phyloP scores from a whole-genome alignment of 2,888 invertebrate genomes.

The Phengaris arion region DNA sequence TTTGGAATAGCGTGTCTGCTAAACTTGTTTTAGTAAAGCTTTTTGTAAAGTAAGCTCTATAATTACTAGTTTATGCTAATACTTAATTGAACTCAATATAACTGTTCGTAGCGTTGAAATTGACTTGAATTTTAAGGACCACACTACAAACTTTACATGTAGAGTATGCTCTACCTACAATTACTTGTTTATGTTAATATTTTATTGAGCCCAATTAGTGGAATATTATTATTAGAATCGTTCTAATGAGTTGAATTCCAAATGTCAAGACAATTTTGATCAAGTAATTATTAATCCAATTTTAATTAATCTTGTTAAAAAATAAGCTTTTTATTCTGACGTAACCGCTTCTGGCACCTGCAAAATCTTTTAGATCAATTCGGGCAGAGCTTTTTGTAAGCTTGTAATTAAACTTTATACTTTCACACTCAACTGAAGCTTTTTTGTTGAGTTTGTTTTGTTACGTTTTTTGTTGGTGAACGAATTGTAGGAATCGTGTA shows the following conservation, averaged over 20 bases:
- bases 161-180: background rate
- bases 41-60: background rate
- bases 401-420: conserved; percentile 13
- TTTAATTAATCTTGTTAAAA: background rate
- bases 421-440: background rate
- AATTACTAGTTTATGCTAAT: conserved; percentile 14
- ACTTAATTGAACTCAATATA: background rate
- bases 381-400: background rate
- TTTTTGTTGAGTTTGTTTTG: conserved; percentile 6
- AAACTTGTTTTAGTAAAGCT: conserved; percentile 9
- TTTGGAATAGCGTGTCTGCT: conserved; percentile 19
- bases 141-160: background rate
- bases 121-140: background rate
- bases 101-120: background rate
- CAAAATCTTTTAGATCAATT: background rate
- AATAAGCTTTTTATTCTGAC: background rate
- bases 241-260: background rate
- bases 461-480: background rate
- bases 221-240: too few relatives aligned
- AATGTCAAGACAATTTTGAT: background rate
- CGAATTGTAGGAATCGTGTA: background rate
- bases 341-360: background rate
- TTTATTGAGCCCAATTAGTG: too few relatives aligned
- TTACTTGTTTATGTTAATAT: background rate
- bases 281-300: too few relatives aligned